Evolutionary conservation across 2,888 invertebrate species (phyloP), one percentile per base, ranked within the genome.

Genomic region (Magallana nippona): DNA sequence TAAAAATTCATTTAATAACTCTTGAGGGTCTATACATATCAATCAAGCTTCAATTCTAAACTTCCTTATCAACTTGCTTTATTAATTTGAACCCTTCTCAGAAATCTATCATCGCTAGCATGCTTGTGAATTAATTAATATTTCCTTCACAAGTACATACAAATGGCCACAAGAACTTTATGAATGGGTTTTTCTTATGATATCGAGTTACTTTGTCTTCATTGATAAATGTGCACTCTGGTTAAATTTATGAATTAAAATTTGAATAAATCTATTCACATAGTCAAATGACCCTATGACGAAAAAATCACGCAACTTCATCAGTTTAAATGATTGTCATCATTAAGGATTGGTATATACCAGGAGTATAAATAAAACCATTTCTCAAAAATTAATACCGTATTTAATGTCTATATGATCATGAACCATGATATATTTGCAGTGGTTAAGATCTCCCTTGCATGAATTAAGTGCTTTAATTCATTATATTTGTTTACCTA

Each of bases 1-100:
- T 27, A 63, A 57, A 79, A 79, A 78, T 13, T 27, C 82, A 63
- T 63, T 63, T 11, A 11, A 11, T 63, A 27, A 32, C 63, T 63
- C 63, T 27, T 63, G 22, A 27, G 63, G 22, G 63, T 22, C 63
- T 27, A 27, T 22, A 63, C 27, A 15, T 27, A 63, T 63, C 63
- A 63, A 63, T 63, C 63, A 63, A 13, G 22, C 10, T 22, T 63
- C 11, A 22, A 10, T 22, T 27, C 1, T 22, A 15, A 10, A 63
- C 63, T 63, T 63, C 63, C 63, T 63, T 22, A 22, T 63, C 2
- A 27, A 44, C 13, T 27, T 63, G 27, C 27, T 63, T 19, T 63
- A 22, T 63, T 22, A 11, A 63, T 22, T 22, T 32, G 63, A 63
- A 22, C 13, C 13, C 63, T 63, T 27, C 22, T 63, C 15, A 63